Evolutionary conservation across 2,113 vertebrate genomes (phyloP).

Genomic region (Proteles cristata): DNA sequence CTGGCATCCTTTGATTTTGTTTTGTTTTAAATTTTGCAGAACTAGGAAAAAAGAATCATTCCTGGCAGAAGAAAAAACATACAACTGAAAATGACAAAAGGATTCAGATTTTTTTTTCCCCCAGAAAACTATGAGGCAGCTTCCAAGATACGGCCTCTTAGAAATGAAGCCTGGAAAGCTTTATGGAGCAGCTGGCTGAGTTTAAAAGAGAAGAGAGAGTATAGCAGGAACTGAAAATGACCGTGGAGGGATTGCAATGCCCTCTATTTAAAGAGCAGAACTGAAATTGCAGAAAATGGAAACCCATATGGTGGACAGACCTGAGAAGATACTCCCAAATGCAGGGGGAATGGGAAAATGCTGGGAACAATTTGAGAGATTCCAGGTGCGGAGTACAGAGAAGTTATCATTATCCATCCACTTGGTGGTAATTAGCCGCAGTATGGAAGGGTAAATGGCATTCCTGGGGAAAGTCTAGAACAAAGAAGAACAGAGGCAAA

Average conservation of each 20-base stretch:
- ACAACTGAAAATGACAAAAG: neutral
- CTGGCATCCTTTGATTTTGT: neutral
- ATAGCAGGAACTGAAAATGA: neutral
- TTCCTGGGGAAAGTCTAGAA: neutral
- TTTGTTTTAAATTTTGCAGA: neutral
- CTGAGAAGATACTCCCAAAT: neutral
- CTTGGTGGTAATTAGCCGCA: neutral
- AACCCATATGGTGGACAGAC: neutral
- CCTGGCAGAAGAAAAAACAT: neutral
- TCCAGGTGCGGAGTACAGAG: neutral
- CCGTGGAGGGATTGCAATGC: neutral
- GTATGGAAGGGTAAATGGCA: neutral
- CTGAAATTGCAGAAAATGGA: neutral
- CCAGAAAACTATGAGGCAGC: neutral
- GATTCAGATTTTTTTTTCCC: neutral
- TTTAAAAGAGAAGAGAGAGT: neutral
- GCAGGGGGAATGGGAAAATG: neutral
- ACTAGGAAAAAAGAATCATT: neutral
- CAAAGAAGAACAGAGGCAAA: neutral
- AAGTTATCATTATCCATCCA: neutral
- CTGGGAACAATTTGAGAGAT: neutral
- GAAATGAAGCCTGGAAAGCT: neutral
- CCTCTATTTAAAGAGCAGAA: neutral
- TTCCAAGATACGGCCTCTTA: neutral
- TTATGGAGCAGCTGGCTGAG: neutral